These are phyloP conservation scores for Drosophila nebulosa DNA, from an alignment of 1,140 invertebrate species.

Conservation along the genomic window DNA sequence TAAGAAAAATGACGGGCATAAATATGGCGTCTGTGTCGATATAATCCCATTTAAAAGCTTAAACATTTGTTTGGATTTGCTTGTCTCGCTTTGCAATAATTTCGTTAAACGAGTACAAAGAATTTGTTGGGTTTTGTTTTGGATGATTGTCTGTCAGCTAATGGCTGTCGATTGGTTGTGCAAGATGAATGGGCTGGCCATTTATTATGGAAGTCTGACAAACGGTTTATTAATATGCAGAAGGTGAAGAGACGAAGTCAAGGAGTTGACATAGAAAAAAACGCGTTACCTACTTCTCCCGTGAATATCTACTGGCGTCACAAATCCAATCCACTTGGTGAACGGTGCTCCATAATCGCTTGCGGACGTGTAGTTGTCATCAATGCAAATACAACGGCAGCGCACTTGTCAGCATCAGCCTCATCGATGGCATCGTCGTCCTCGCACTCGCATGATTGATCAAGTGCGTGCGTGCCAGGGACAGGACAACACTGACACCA, in stretches of 20 bases:
- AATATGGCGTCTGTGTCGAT: slow-evolving; percentile 59
- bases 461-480: slow-evolving; percentile 70
- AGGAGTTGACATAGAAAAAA: slow-evolving; percentile 8
- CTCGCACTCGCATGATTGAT: slow-evolving; percentile 65
- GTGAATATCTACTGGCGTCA: slow-evolving; percentile 9
- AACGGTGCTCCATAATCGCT: slow-evolving; percentile 50
- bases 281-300: slow-evolving; percentile 34
- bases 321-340: slow-evolving; percentile 5
- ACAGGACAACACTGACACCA: slow-evolving; percentile 47
- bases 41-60: slow-evolving; percentile 76
- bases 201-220: slow-evolving; percentile 65
- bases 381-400: slow-evolving; percentile 70
- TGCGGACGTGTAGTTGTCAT: slow-evolving; percentile 75
- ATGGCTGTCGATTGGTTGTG: slow-evolving; percentile 59
- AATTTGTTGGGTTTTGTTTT: neutral
- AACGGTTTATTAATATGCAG: slow-evolving; percentile 73
- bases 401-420: slow-evolving; percentile 42
- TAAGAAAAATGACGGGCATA: slow-evolving; percentile 68
- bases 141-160: slow-evolving; percentile 46
- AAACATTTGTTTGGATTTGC: slow-evolving; percentile 75
- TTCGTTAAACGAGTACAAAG: too few species aligned
- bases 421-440: slow-evolving; percentile 11
- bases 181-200: slow-evolving; percentile 61
- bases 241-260: slow-evolving; percentile 35
- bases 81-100: slow-evolving; percentile 18